phyloP scores from a whole-genome alignment of 2,888 invertebrate species.

The Yponomeuta evonymella region DNA sequence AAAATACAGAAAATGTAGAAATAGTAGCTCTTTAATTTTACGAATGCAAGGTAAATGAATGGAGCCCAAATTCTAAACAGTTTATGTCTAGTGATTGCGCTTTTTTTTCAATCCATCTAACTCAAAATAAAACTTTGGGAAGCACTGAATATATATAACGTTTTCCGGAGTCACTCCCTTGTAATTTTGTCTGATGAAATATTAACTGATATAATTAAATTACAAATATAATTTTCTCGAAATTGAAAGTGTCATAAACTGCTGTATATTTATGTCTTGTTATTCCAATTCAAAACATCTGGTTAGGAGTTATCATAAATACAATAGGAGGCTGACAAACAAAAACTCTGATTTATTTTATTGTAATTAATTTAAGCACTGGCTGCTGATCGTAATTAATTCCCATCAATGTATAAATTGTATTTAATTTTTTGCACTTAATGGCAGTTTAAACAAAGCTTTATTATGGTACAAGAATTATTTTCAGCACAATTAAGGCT shows the following conservation, averaged over 20 bases:
- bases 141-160: no score
- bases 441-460: neutral
- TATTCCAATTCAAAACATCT: neutral
- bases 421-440: neutral
- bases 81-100: neutral
- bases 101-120: neutral
- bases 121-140: no score
- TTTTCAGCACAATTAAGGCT: neutral
- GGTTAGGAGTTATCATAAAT: neutral
- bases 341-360: neutral
- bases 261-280: neutral
- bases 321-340: slow-evolving; percentile 15
- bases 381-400: neutral
- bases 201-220: no score
- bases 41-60: neutral
- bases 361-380: neutral
- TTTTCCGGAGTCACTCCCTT: no score
- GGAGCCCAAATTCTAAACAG: neutral
- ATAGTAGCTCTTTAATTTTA: slow-evolving; percentile 17
- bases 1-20: slow-evolving; percentile 29
- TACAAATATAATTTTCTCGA: no score
- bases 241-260: no score
- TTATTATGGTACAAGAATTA: neutral
- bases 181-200: no score
- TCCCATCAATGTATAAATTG: neutral